phyloP scores from a whole-genome alignment of 2,888 invertebrate genomes.

The Xestia xanthographa region DNA sequence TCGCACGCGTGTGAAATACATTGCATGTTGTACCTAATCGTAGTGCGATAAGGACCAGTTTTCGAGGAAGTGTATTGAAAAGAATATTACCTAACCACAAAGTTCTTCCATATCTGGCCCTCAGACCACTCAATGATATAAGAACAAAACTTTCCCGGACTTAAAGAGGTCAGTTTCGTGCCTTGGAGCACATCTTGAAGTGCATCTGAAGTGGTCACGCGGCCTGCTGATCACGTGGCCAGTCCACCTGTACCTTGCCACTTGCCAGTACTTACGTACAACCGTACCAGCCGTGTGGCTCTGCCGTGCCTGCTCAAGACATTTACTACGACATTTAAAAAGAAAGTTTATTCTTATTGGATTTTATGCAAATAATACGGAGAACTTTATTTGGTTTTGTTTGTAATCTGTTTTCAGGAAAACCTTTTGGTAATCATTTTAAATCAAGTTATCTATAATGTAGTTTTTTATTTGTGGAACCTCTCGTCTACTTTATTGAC shows the following conservation, averaged over 20 bases:
- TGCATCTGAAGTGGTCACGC: constrained; percentile 68
- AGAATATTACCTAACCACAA: constrained; percentile 11
- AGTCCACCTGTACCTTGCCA: constrained; percentile 41
- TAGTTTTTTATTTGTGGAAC: not conserved
- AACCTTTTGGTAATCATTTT: not conserved
- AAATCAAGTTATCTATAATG: not conserved
- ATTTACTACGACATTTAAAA: constrained; percentile 48
- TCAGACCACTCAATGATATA: constrained; percentile 29
- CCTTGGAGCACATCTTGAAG: constrained; percentile 51
- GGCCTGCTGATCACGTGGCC: constrained; percentile 56
- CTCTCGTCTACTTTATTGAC: not conserved
- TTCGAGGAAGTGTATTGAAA: too few species aligned
- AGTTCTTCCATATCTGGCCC: constrained; percentile 25
- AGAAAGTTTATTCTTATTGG: constrained; percentile 44
- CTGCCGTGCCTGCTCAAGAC: constrained; percentile 54
- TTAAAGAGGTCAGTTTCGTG: constrained; percentile 50
- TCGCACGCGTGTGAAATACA: too few species aligned
- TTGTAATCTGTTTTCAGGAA: not conserved
- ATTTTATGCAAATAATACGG: constrained; percentile 44
- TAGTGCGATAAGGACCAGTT: too few species aligned
- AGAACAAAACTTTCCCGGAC: constrained; percentile 51
- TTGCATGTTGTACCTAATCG: too few species aligned
- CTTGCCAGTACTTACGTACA: constrained; percentile 32
- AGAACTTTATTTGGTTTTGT: constrained; percentile 18
- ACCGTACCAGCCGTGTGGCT: not conserved